Evolutionary conservation across 2,888 invertebrate species (phyloP).

Genomic region (Eupithecia subfuscata): DNA sequence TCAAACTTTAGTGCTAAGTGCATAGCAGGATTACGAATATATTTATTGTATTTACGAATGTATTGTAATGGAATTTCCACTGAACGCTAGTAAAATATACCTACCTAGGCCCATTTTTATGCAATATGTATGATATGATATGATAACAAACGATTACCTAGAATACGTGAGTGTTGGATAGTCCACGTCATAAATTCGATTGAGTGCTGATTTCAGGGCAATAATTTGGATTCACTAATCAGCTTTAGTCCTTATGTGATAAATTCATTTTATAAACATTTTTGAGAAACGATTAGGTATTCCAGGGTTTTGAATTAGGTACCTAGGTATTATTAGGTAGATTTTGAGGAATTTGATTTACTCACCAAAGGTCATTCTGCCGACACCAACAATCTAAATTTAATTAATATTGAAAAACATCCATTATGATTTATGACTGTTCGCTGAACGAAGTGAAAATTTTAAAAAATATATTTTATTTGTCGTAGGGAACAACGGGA

Average conservation of each 20-base stretch:
- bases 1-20: neutral
- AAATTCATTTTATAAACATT: neutral
- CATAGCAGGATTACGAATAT: neutral
- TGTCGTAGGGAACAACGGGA: constrained; percentile 88
- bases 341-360: neutral
- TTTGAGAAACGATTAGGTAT: neutral
- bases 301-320: neutral
- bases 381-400: neutral
- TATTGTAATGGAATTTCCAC: neutral
- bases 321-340: neutral
- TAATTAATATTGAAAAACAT: neutral
- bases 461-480: constrained; percentile 12
- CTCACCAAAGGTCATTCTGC: neutral
- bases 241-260: neutral
- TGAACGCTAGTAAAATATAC: neutral
- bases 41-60: neutral
- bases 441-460: neutral
- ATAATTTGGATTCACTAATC: neutral
- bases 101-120: neutral
- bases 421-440: neutral
- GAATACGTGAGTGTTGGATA: neutral
- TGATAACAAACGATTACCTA: neutral
- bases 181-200: neutral
- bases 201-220: neutral
- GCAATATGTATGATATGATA: neutral